These are phyloP conservation scores for Pheosia gnoma DNA, from an alignment of 2,888 invertebrate species.

Conservation along the genomic window DNA sequence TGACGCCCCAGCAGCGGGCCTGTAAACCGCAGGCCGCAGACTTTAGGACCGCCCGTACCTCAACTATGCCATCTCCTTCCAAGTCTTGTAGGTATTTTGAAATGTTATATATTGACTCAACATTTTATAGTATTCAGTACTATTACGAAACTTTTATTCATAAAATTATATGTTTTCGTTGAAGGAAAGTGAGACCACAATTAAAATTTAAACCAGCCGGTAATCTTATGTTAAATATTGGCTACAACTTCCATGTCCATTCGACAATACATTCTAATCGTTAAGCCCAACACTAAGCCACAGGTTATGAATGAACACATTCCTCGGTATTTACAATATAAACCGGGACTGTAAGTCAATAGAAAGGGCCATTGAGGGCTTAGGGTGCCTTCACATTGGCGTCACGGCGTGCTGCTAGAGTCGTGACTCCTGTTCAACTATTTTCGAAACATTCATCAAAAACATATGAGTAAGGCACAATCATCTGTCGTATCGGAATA, in stretches of 20 bases:
- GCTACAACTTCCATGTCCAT: neutral
- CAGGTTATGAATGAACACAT: constrained; percentile 8
- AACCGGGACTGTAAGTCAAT: constrained; percentile 6
- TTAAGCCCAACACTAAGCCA: constrained; percentile 2
- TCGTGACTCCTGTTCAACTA: too few relatives aligned
- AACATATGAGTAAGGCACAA: too few relatives aligned
- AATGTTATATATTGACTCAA: too few relatives aligned
- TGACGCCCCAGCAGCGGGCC: too few relatives aligned
- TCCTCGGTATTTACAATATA: constrained; percentile 6
- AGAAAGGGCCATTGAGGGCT: constrained; percentile 6
- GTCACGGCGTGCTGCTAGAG: neutral
- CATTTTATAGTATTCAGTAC: too few relatives aligned
- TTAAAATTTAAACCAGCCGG: neutral
- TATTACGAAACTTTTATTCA: neutral
- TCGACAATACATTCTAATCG: neutral
- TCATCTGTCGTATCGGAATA: too few relatives aligned
- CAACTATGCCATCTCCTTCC: too few relatives aligned
- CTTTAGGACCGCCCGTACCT: too few relatives aligned
- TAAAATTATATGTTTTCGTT: neutral
- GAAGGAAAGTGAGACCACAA: neutral
- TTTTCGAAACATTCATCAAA: too few relatives aligned
- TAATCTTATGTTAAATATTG: neutral
- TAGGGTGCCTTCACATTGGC: neutral
- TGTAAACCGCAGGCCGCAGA: too few relatives aligned
- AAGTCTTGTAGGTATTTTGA: too few relatives aligned